Evolutionary conservation across 2,888 invertebrate genomes (phyloP), one percentile per base, ranked within the genome.

Genomic region (Drosophila austrosaltans): DNA sequence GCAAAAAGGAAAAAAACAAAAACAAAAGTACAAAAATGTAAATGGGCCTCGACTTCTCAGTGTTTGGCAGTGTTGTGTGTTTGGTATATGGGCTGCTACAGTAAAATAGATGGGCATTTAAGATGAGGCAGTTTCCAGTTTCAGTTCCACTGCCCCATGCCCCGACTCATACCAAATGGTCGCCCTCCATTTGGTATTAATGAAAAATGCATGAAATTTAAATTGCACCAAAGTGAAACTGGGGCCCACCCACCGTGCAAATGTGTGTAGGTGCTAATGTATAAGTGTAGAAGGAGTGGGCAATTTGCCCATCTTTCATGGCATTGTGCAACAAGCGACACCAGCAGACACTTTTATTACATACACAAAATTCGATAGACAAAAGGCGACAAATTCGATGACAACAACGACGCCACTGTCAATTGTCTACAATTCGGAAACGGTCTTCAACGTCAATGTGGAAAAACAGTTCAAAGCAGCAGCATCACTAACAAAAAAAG

Each of bases 141-240:
- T 40, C 72, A 10, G 58, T 64, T 58, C 20, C 30, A 30, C 12
- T 36, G 36, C 36, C 36, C 36, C 7, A 36, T 36, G 36, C 10
- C 36, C 10, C 36, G 1, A 8, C 10, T 8, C 36, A 36, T 36
- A 8, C 72, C 73, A 67, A 80, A 68, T 79, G 81, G 69, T 75
- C 70, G 77, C 65, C 68, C 63, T 72, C 72, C 70, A 81, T 76
- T 71, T 48, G 79, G 76, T 78, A 87, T 82, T 89, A 83, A 90
- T 90, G 89, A 88, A 90, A 90, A 87, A 91, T 91, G 88, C 90
- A 91, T 91, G 90, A 90, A 91, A 89, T 90, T 89, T 91, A 87
- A 91, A 91, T 90, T 86, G 86, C 79, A 81, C 77, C 79, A 81
- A 86, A 79, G 76, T 85, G 77, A 79, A 56, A 58, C 53, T 36